A percentile compares a stretch with the other conserved stretches of the same genome.
Conservation (phyloP, 30 jellyfish, hydroid and myxozoan species). For the Mastigias papua region DNA sequence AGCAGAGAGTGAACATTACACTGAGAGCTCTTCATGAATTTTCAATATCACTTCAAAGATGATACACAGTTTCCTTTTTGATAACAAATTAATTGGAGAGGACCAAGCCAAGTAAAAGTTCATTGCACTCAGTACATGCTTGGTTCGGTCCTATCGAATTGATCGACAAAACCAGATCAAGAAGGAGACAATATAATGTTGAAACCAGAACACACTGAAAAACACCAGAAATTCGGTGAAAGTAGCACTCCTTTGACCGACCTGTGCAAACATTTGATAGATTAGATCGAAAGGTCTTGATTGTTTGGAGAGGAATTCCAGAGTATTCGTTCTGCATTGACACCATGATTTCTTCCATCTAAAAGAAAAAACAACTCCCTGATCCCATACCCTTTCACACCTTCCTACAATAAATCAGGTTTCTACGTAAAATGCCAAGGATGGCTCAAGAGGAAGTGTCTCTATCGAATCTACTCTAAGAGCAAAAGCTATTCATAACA, state of each 20-base stretch:
- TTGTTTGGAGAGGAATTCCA: slow-evolving; percentile 83
- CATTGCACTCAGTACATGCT: too few relatives aligned
- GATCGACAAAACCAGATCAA: too few relatives aligned
- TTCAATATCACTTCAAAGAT: too few relatives aligned
- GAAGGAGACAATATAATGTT: neutral
- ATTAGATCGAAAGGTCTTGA: slow-evolving; percentile 78
- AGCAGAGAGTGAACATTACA: too few relatives aligned
- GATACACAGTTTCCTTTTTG: too few relatives aligned
- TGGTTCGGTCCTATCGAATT: too few relatives aligned
- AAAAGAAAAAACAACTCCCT: neutral
- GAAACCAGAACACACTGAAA: too few relatives aligned
- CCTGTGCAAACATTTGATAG: slow-evolving; percentile 91
- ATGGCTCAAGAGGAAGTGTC: neutral
- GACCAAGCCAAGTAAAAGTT: too few relatives aligned
- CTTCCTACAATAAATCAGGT: neutral
- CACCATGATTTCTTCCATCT: slow-evolving; percentile 75
- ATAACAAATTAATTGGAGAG: too few relatives aligned
- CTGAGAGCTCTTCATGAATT: too few relatives aligned
- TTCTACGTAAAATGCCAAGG: neutral
- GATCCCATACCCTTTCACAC: neutral
- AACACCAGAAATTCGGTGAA: neutral
- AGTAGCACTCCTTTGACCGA: neutral
- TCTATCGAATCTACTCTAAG: too few relatives aligned
- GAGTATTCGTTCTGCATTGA: slow-evolving; percentile 62
- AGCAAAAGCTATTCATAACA: too few relatives aligned